Evolutionary conservation across 2,888 invertebrate species (phyloP), one percentile per base, ranked within the genome.

Genomic region (Cephus runcator): DNA sequence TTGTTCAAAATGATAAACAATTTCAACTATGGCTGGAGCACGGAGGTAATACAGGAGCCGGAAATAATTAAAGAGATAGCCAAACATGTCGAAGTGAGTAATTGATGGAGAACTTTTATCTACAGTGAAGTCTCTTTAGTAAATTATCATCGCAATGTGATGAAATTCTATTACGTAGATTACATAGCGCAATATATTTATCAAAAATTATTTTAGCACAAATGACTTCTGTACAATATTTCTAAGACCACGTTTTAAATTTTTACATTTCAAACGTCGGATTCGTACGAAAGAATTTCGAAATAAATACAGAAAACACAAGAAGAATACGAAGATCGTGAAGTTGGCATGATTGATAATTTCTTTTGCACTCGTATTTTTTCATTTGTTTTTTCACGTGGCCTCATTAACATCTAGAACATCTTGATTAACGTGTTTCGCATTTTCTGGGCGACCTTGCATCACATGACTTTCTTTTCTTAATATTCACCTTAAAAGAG

Each of bases 41-140:
- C 78, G 76, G 85, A 85, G 71, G 85, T 89, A 74, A 78, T 84
- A 31, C 76, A 81, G 34, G 90, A 90, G 77, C 89, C 90, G 15
- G 86, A 85, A 75, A 85, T 90, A 75, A 79, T 88, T 73, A 85
- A 84, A 12, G 84, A 87, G 76, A 81, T 82, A 73, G 75, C 85
- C 11, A 82, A 83, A 71, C 85, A 84, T 40, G 79, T 84, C 15
- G 88, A 89, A 83, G 89, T 90, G 83, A 87, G 90, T 90, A 87
- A 81, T 31, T 69, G 11, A 30, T 9, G 23, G 0, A 71, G 2
- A 71, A 71, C 23, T 56, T 23, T 1, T 56, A 56, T 23, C 0
- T 23, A 56, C 56, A 56, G 15, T 6, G 40, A 40, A 56, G 23
- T 56, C 9, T 56, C 0, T 56, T 9, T 23, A 56, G 56, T 56